These are phyloP conservation scores for Aphodius granarius DNA, from an alignment of 2,888 invertebrate genomes.

Conservation along the genomic window DNA sequence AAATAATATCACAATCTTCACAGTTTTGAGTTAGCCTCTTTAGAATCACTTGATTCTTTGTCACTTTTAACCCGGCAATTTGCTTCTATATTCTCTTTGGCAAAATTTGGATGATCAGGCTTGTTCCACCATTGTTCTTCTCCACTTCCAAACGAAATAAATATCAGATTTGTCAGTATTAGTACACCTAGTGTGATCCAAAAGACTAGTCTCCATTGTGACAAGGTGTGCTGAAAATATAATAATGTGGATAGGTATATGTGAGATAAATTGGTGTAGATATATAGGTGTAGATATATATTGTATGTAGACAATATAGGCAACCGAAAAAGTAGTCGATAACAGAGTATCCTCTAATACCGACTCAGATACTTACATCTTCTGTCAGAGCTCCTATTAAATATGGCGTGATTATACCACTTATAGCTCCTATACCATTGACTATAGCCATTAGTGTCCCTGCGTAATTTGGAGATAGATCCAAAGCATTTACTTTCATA, in stretches of 20 bases:
- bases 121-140: slow-evolving; percentile 71
- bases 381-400: slow-evolving; percentile 62
- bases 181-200: slow-evolving; percentile 72
- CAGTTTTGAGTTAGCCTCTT: neutral
- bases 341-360: neutral
- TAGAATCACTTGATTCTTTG: neutral
- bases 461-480: slow-evolving; percentile 66
- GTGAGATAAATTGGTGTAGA: no score
- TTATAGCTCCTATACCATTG: slow-evolving; percentile 64
- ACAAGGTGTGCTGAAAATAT: slow-evolving; percentile 57
- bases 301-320: no score
- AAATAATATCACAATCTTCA: slow-evolving; percentile 4
- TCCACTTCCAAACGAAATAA: slow-evolving; percentile 67
- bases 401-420: slow-evolving; percentile 65
- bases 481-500: slow-evolving; percentile 67
- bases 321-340: neutral
- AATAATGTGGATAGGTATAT: no score
- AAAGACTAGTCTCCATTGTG: slow-evolving; percentile 73
- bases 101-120: slow-evolving; percentile 13
- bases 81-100: neutral
- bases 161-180: slow-evolving; percentile 64
- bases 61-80: neutral
- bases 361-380: slow-evolving; percentile 55
- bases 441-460: slow-evolving; percentile 66
- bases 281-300: no score